These are phyloP conservation scores for Tribolium freemani DNA, from an alignment of 2,888 invertebrate species.

Conservation along the genomic window DNA sequence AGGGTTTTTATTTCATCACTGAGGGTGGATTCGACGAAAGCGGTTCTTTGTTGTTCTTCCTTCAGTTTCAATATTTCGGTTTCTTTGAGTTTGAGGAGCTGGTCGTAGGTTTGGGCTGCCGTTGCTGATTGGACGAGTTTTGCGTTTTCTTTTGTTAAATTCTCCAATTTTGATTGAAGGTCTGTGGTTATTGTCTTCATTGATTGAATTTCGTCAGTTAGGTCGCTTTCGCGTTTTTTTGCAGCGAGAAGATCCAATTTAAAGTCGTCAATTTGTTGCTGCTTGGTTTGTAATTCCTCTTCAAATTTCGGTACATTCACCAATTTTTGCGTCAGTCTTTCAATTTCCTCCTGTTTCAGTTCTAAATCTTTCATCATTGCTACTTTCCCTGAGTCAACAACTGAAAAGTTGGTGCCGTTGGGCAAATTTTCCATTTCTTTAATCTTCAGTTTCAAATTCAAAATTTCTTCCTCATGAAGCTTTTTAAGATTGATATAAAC, in stretches of 20 bases:
- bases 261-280: background rate
- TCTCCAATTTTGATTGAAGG: background rate
- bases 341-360: conserved; percentile 1
- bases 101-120: background rate
- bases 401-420: background rate
- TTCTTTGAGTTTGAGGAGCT: background rate
- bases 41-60: background rate
- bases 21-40: background rate
- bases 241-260: conserved; percentile 31
- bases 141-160: conserved; percentile 15
- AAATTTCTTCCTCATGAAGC: conserved; percentile 55
- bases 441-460: conserved; percentile 53
- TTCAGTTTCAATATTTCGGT: background rate
- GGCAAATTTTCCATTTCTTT: background rate
- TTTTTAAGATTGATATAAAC: conserved; percentile 41
- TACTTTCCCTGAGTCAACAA: background rate
- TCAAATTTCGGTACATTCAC: background rate
- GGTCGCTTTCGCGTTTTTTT: conserved; percentile 25
- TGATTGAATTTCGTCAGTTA: conserved; percentile 15
- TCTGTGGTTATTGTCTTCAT: conserved; percentile 4
- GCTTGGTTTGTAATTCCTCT: background rate
- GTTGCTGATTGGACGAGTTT: background rate
- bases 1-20: background rate
- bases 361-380: background rate
- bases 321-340: conserved; percentile 5